These are phyloP conservation scores for Syritta pipiens DNA, from an alignment of 2,888 invertebrate genomes.

Conservation along the genomic window DNA sequence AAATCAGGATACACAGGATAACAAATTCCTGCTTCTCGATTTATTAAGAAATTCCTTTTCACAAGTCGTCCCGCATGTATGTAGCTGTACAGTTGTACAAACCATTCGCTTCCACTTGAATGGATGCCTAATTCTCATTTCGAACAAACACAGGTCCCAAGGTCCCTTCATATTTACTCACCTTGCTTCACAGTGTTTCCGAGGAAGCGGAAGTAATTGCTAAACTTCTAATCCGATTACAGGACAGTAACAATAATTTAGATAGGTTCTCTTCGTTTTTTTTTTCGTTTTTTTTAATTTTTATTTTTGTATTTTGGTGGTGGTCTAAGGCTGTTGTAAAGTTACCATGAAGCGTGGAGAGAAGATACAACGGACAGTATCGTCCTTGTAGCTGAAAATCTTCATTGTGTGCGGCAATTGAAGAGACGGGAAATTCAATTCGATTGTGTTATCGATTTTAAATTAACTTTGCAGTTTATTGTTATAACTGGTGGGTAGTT, in stretches of 20 bases:
- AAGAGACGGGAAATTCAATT: constrained; percentile 33
- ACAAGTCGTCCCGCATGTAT: background rate
- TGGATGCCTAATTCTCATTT: constrained; percentile 29
- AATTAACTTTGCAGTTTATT: constrained; percentile 45
- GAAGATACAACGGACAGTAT: no score
- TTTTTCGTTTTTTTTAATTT: no score
- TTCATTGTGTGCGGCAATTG: background rate
- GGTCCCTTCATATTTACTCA: constrained; percentile 29
- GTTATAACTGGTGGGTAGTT: constrained; percentile 38
- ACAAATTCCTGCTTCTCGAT: constrained; percentile 17
- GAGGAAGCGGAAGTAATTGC: constrained; percentile 55
- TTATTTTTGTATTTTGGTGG: no score
- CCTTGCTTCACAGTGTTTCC: constrained; percentile 5
- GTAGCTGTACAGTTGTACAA: background rate
- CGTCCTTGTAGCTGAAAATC: constrained; percentile 3
- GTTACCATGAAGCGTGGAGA: no score
- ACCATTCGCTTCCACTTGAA: constrained; percentile 28
- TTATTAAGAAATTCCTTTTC: constrained; percentile 16
- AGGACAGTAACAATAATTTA: constrained; percentile 57
- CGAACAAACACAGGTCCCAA: background rate
- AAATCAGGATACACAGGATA: background rate
- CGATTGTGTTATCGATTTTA: constrained; percentile 54
- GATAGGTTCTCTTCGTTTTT: constrained; percentile 18
- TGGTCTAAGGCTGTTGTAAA: no score
- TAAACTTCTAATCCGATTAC: constrained; percentile 57